A percentile compares a stretch with the other conserved stretches of the same genome.
phyloP scores from a whole-genome alignment of 2,797 vertebrate species.

The Paedocypris micromegethes region DNA sequence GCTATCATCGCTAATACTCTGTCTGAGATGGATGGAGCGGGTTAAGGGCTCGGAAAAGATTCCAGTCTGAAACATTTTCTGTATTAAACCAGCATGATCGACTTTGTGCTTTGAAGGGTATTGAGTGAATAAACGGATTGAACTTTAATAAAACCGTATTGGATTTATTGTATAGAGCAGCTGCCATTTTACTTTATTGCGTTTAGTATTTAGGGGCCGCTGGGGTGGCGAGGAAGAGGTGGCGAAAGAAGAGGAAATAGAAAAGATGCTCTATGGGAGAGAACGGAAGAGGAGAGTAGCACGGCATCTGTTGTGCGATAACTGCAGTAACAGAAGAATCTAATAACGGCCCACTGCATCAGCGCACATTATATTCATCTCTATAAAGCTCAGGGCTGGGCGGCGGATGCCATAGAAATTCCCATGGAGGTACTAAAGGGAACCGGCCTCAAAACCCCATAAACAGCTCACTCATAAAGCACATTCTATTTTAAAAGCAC shows the following conservation, averaged over 20 bases:
- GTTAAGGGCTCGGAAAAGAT: too few relatives aligned
- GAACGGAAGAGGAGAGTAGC: not conserved
- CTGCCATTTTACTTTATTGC: constrained; percentile 21
- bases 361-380: constrained; percentile 37
- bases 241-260: not conserved
- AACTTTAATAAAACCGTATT: constrained; percentile 16
- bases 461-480: constrained; percentile 41
- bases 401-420: constrained; percentile 15
- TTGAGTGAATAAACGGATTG: constrained; percentile 12
- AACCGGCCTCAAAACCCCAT: constrained; percentile 34
- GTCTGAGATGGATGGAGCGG: constrained; percentile 1
- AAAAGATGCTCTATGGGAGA: constrained; percentile 1
- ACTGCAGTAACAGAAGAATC: constrained; percentile 19
- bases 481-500: constrained; percentile 43
- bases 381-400: constrained; percentile 30
- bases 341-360: constrained; percentile 35
- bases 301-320: constrained; percentile 21
- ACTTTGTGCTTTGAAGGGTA: constrained; percentile 12
- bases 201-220: not conserved
- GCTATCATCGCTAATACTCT: not conserved
- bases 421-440: constrained; percentile 39
- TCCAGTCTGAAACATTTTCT: not conserved
- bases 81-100: not conserved
- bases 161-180: constrained; percentile 14
- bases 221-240: constrained; percentile 1